Percentiles rank a stretch among this genome's conserved stretches.
Conservation (phyloP, 2,113 vertebrate species). For the Tretioscincus oriximinensis region DNA sequence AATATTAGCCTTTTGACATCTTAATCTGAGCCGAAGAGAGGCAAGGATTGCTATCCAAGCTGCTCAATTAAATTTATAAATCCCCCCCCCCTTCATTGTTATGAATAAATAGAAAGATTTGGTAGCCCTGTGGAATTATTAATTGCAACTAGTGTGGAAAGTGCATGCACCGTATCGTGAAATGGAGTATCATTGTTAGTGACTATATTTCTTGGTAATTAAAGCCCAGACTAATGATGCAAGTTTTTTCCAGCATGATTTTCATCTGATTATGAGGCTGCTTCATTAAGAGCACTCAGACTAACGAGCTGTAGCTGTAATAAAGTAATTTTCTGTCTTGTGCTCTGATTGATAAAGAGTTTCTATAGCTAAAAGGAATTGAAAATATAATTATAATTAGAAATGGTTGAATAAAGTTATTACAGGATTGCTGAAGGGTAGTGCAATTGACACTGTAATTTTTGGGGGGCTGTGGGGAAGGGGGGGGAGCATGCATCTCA, state of each 20-base stretch:
- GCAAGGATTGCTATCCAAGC: slow-evolving; percentile 72
- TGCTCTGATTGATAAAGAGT: slow-evolving; percentile 96
- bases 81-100: slow-evolving; percentile 82
- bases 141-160: slow-evolving; percentile 84
- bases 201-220: slow-evolving; percentile 99
- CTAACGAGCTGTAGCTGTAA: slow-evolving; percentile 99
- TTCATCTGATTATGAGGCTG: slow-evolving; percentile 99
- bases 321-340: slow-evolving; percentile 99
- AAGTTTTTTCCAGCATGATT: slow-evolving; percentile 99
- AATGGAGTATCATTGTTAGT: slow-evolving; percentile 88
- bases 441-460: slow-evolving; percentile 85
- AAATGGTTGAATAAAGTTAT: slow-evolving; percentile 94
- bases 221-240: slow-evolving; percentile 99
- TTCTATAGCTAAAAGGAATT: slow-evolving; percentile 91
- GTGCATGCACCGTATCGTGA: slow-evolving; percentile 83
- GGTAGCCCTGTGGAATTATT: slow-evolving; percentile 82
- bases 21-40: slow-evolving; percentile 77
- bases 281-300: slow-evolving; percentile 99
- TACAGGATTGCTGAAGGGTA: slow-evolving; percentile 89
- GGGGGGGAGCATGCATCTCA: slow-evolving; percentile 75
- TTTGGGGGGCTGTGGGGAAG: slow-evolving; percentile 59
- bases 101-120: slow-evolving; percentile 85
- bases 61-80: slow-evolving; percentile 84
- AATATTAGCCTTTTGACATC: slow-evolving; percentile 88
- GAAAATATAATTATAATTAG: slow-evolving; percentile 94